A percentile compares a stretch with the other conserved stretches of the same genome.
Conservation (phyloP, 2,797 vertebrate species). For the Spheniscus humboldti region DNA sequence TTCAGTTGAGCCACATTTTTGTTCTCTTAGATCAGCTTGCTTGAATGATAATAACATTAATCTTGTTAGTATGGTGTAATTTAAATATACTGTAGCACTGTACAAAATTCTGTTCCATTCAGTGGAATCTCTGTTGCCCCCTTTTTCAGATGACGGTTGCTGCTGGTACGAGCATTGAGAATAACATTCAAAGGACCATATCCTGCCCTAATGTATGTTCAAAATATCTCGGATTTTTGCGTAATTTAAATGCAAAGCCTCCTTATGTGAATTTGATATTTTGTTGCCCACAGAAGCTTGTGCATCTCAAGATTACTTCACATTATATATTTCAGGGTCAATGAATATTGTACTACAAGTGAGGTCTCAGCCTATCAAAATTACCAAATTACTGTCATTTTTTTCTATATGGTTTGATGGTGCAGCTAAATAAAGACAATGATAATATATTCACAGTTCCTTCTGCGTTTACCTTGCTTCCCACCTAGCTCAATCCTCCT, state of each 20-base stretch:
- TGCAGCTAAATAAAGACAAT: background rate
- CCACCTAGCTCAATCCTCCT: background rate
- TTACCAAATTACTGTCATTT: background rate
- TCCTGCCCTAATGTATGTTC: conserved; percentile 75
- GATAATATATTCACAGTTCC: background rate
- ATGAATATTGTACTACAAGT: conserved; percentile 67
- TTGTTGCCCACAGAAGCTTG: background rate
- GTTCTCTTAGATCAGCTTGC: background rate
- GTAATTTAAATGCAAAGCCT: conserved; percentile 33
- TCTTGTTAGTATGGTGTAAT: background rate
- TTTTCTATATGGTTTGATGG: background rate
- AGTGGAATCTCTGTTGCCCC: conserved; percentile 67
- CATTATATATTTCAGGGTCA: background rate
- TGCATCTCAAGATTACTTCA: background rate
- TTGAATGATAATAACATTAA: background rate
- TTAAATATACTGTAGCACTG: conserved; percentile 19
- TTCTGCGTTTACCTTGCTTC: conserved; percentile 12
- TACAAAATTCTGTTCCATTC: conserved; percentile 51
- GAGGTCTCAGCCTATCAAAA: background rate
- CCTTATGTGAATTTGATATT: conserved; percentile 45
- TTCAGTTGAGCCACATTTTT: conserved; percentile 17
- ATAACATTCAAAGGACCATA: conserved; percentile 76
- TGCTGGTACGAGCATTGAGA: conserved; percentile 73
- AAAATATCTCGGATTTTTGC: conserved; percentile 57
- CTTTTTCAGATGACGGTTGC: conserved; percentile 75